Conservation (phyloP, 2,888 invertebrate species). For the Chymomyza procnemis region DNA sequence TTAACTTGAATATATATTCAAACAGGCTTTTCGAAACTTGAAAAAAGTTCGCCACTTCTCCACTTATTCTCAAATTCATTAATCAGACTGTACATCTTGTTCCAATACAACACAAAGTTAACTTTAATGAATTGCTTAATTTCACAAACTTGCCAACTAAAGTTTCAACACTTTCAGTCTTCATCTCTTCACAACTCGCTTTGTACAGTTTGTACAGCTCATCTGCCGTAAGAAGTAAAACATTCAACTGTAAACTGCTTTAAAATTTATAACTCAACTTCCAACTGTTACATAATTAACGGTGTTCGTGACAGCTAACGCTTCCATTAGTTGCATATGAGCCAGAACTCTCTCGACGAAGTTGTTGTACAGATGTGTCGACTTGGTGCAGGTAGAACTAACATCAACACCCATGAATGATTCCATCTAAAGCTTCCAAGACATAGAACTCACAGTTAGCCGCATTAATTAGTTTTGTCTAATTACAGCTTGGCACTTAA, state of each 20-base stretch:
- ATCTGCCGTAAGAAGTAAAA: neutral
- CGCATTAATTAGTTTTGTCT: constrained; percentile 62
- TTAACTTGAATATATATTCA: no score
- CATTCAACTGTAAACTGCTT: constrained; percentile 34
- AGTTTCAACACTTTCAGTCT: neutral
- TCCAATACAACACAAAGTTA: neutral
- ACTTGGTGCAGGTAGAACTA: neutral
- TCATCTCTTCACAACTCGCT: no score
- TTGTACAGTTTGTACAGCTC: neutral
- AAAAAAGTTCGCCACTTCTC: no score
- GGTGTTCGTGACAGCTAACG: constrained; percentile 34
- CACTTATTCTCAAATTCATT: no score
- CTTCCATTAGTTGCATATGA: constrained; percentile 23
- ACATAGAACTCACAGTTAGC: constrained; percentile 40
- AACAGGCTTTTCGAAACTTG: no score
- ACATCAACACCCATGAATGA: neutral
- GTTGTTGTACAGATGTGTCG: no score
- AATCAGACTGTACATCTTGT: no score
- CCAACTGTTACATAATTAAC: constrained; percentile 22
- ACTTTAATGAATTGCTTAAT: neutral
- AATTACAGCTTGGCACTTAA: constrained; percentile 36
- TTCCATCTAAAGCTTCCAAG: neutral
- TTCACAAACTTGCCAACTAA: neutral
- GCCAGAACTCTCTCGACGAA: neutral
- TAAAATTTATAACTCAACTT: constrained; percentile 39